Conservation (phyloP, 2,797 vertebrate species). For the Pipistrellus kuhlii region DNA sequence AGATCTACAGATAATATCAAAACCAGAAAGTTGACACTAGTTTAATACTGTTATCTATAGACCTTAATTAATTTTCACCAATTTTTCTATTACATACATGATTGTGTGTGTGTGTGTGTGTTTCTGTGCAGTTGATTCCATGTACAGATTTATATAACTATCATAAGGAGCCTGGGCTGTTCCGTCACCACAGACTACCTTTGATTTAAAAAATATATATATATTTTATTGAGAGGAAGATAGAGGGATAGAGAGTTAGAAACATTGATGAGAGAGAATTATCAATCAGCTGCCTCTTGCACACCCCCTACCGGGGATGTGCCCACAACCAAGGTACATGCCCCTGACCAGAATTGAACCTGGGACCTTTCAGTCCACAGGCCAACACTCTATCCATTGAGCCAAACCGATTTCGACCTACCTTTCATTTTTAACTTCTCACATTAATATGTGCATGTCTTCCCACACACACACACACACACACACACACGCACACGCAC, state of each 20-base stretch:
- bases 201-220: neutral
- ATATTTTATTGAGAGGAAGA: too few species aligned
- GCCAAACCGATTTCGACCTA: too few species aligned
- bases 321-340: too few species aligned
- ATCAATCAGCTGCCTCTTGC: too few species aligned
- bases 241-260: too few species aligned
- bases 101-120: neutral
- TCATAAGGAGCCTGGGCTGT: neutral
- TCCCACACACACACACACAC: too few species aligned
- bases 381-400: too few species aligned
- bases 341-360: too few species aligned
- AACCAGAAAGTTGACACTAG: neutral
- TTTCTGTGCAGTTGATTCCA: neutral
- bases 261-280: too few species aligned
- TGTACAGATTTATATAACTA: neutral
- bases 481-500: too few species aligned
- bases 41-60: neutral
- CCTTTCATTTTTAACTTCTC: slow-evolving; percentile 21
- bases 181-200: neutral
- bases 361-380: too few species aligned
- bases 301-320: too few species aligned
- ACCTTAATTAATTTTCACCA: slow-evolving; percentile 10
- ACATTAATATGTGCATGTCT: neutral
- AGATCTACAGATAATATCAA: slow-evolving; percentile 11
- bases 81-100: neutral